A percentile compares a stretch with the other conserved stretches of the same genome.
phyloP scores from a whole-genome alignment of 1,140 invertebrate species.

The Uloborus diversus region DNA sequence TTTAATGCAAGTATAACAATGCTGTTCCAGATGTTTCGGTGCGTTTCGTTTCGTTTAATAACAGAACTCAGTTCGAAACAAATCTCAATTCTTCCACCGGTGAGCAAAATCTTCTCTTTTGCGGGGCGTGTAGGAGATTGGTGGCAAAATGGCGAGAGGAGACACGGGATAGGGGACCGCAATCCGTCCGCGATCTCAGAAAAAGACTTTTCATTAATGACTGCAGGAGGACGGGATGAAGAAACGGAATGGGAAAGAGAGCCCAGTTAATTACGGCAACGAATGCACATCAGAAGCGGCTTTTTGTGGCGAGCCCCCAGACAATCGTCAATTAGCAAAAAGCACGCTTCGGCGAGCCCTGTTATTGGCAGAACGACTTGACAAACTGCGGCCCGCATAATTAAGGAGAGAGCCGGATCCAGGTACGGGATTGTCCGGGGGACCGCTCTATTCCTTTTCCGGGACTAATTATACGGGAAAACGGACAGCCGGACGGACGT shows the following conservation, averaged over 20 bases:
- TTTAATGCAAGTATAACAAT: too few relatives aligned
- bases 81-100: background rate
- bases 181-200: background rate
- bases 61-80: too few relatives aligned
- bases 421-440: constrained; percentile 28
- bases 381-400: constrained; percentile 45
- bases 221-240: background rate
- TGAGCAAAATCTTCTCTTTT: background rate
- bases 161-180: too few relatives aligned
- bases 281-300: background rate
- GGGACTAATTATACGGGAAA: constrained; percentile 25
- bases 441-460: constrained; percentile 25
- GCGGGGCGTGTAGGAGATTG: too few relatives aligned
- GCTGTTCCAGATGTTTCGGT: too few relatives aligned
- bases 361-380: constrained; percentile 48
- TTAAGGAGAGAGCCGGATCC: constrained; percentile 43
- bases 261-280: constrained; percentile 30
- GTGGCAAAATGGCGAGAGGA: too few relatives aligned
- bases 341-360: constrained; percentile 28
- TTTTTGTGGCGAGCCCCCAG: constrained; percentile 13
- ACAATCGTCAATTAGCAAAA: constrained; percentile 53
- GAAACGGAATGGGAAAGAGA: background rate
- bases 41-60: too few relatives aligned
- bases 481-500: constrained; percentile 28
- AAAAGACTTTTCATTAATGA: background rate